Evolutionary conservation across 2,888 invertebrate species (phyloP).

Genomic region (Pediacus dermestoides): DNA sequence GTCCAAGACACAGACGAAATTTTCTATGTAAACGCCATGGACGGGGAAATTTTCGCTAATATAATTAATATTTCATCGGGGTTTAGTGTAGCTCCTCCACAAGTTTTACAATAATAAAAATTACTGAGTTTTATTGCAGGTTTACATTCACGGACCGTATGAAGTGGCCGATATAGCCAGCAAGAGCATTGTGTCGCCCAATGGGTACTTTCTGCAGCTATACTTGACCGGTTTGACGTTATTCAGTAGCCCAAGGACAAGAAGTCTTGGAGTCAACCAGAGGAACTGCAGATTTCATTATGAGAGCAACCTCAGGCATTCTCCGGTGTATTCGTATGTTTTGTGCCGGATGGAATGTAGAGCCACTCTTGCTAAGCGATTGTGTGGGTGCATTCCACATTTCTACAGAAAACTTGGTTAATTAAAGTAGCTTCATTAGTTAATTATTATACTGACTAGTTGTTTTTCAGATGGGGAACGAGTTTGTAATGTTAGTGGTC

Average conservation of each 20-base stretch:
- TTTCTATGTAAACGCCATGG: constrained; percentile 5
- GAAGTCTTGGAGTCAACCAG: constrained; percentile 56
- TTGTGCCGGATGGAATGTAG: constrained; percentile 72
- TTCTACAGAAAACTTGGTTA: constrained; percentile 66
- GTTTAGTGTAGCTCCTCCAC: constrained; percentile 3
- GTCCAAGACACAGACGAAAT: not conserved
- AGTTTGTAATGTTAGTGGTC: constrained; percentile 60
- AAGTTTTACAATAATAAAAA: too few species aligned
- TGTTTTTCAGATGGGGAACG: constrained; percentile 51
- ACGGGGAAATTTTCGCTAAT: constrained; percentile 3
- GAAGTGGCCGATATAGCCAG: constrained; percentile 67
- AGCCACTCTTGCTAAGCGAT: constrained; percentile 56
- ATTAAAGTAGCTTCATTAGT: not conserved
- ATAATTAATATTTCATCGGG: constrained; percentile 7
- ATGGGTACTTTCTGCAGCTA: constrained; percentile 43
- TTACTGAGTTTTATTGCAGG: too few species aligned
- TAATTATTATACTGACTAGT: constrained; percentile 5
- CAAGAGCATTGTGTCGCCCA: constrained; percentile 38
- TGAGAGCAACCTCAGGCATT: constrained; percentile 63
- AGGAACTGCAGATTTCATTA: constrained; percentile 65
- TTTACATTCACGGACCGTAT: constrained; percentile 62
- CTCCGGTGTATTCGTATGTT: constrained; percentile 66
- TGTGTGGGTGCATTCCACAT: constrained; percentile 70
- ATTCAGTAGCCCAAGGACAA: constrained; percentile 42
- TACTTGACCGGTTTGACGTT: constrained; percentile 43